Base-by-base conservation (phyloP, 2,888 invertebrate species). In the Asteroscopus sphinx region DNA sequence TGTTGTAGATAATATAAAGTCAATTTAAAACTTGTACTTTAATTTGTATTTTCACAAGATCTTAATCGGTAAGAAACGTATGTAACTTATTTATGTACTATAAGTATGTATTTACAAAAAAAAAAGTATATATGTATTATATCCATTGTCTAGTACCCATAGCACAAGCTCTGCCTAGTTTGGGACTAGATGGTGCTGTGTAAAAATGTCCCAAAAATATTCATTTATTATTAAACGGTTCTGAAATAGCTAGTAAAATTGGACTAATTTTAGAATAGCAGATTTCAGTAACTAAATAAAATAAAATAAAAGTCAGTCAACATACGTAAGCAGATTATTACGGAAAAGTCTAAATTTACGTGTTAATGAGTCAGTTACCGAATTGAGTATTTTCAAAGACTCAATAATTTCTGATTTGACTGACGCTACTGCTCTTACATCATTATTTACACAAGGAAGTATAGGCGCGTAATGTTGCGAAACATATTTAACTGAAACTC, bases 391-490 rank as follows among this genome's bases (percentile, higher is more conserved):
- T 73, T 64, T 71, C 66, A 70, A 69, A 73, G 59, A 57, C 61
- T 66, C 53, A 63, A 74, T 72, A 70, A 68, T 73, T 73, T 71
- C 73, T 69, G 60, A 57, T 55, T 63, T 52, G 45, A 59, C 59
- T 55, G 63, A 68, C 54, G 65, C 47, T 75, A 64, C 47, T 75
- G 47, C 49, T 77, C 71, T 90, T 89, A 85, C 90, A 85, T 90
- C 88, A 90, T 85, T 89, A 87, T 90, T 89, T 90, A 90, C 87
- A 84, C 81, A 86, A 87, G 88, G 87, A 87, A 88, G 83, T 83
- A 79, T 77, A 69, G 57, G 80, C 81, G 76, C 61, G 73, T 67
- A 71, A 76, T 80, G 81, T 89, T 88, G 83, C 86, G 85, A 87
- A 89, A 90, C 82, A 80, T 75, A 78, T 82, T 80, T 81, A 76